Evolutionary conservation across 2,888 invertebrate species (phyloP).

Genomic region (Brachynemurus nebulosus): DNA sequence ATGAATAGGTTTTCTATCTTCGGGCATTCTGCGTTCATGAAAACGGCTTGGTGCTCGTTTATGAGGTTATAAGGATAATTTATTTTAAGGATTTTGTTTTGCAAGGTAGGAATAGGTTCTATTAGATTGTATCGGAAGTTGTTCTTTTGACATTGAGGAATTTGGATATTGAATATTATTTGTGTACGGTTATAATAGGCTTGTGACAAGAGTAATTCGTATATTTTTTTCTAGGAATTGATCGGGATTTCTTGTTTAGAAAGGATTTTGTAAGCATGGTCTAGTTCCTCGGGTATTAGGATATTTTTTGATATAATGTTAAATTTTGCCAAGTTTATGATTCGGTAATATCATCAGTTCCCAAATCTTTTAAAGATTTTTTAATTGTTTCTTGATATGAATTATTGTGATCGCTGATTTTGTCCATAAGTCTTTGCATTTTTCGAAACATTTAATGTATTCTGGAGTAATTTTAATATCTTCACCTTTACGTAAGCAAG

Average conservation of each 20-base stretch:
- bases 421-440: constrained; percentile 19
- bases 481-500: constrained; percentile 12
- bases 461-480: constrained; percentile 11
- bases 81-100: neutral
- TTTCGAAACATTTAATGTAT: constrained; percentile 13
- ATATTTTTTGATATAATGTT: neutral
- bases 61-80: no score
- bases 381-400: no score
- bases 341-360: constrained; percentile 13
- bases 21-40: neutral
- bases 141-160: neutral
- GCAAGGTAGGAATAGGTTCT: neutral
- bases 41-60: no score
- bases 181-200: no score
- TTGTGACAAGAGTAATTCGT: neutral
- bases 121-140: neutral
- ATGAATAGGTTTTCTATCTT: no score
- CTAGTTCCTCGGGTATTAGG: no score
- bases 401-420: no score
- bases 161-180: no score
- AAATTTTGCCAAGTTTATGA: neutral
- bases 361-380: no score
- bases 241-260: neutral
- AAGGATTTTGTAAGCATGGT: no score
- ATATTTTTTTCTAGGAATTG: neutral